These are phyloP conservation scores for Chrysogorgia sp. DNA, from an alignment of 92 coral and sea anemone species.

Conservation along the genomic window DNA sequence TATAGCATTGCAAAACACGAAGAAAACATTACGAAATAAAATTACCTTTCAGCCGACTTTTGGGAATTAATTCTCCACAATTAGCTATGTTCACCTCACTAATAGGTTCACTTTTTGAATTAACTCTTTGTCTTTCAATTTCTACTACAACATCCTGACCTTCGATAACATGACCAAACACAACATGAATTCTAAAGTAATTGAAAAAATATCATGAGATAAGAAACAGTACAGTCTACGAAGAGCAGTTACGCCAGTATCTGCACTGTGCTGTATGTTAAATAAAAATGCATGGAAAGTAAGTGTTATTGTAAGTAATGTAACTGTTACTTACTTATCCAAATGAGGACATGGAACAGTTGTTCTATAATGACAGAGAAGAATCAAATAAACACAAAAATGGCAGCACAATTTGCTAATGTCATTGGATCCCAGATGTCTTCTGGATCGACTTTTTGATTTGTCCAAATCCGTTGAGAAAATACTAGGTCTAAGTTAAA, in stretches of 20 bases:
- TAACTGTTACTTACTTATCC: slow-evolving; percentile 80
- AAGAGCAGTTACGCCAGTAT: not conserved
- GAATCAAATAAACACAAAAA: not conserved
- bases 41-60: slow-evolving; percentile 44
- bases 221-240: not conserved
- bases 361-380: slow-evolving; percentile 61
- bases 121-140: slow-evolving; percentile 79
- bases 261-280: slow-evolving; percentile 1
- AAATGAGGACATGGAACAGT: slow-evolving; percentile 94
- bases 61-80: slow-evolving; percentile 96
- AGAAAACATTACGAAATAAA: not conserved
- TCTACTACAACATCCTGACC: slow-evolving; percentile 82
- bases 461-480: no score
- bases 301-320: not conserved
- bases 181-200: slow-evolving; percentile 74
- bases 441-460: no score
- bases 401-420: no score
- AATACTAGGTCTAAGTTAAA: no score
- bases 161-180: slow-evolving; percentile 92
- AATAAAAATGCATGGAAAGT: not conserved
- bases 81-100: slow-evolving; percentile 75
- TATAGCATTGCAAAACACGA: not conserved
- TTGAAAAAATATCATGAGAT: not conserved
- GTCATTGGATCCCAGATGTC: no score
- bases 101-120: slow-evolving; percentile 80